phyloP scores from a whole-genome alignment of 2,113 vertebrate genomes.

The Xerus inauris region DNA sequence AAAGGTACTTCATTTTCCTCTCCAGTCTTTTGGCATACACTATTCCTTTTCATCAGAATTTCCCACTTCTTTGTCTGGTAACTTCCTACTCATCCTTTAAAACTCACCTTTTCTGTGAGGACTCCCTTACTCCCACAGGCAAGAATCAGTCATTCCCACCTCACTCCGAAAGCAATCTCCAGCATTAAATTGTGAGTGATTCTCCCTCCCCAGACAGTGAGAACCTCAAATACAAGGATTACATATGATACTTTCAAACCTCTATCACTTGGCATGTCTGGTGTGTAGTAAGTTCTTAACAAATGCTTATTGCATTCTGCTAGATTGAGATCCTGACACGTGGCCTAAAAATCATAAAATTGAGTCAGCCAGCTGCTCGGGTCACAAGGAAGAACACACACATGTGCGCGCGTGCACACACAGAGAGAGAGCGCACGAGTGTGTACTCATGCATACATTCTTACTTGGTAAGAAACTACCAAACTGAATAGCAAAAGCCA shows the following conservation, averaged over 20 bases:
- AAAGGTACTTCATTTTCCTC: background rate
- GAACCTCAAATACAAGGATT: background rate
- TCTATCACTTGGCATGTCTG: background rate
- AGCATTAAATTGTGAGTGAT: accelerated
- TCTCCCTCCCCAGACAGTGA: background rate
- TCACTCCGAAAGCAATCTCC: background rate
- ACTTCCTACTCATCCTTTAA: conserved; percentile 11
- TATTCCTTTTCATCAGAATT: conserved; percentile 22
- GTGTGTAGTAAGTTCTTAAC: conserved; percentile 30
- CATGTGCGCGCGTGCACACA: too few species aligned
- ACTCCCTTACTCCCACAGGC: background rate
- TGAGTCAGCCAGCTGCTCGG: conserved; percentile 11
- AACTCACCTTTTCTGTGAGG: conserved; percentile 14
- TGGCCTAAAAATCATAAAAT: background rate
- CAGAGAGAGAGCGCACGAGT: background rate
- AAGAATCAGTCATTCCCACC: background rate
- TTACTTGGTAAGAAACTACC: background rate
- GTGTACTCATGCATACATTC: background rate
- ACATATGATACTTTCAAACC: background rate
- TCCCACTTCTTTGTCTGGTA: background rate
- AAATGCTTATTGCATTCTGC: conserved; percentile 47
- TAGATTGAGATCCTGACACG: background rate
- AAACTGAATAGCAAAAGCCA: background rate
- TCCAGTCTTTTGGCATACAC: background rate
- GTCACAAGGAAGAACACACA: background rate